Base-by-base conservation (phyloP, 1,140 invertebrate genomes). In the Mylabris phalerata region DNA sequence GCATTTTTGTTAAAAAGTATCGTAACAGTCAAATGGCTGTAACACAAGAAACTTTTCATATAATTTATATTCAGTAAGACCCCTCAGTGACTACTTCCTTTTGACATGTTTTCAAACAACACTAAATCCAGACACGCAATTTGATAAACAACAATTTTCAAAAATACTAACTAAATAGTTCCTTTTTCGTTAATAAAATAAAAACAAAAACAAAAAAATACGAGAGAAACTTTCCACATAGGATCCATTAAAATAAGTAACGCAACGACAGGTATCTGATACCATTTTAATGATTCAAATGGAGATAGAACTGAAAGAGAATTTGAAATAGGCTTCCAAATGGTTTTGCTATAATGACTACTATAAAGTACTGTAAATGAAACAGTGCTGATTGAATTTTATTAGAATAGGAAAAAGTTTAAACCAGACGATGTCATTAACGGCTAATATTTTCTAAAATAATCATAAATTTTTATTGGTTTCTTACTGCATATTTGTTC, bases 201-300 rank as follows among this genome's bases (percentile, higher is more conserved):
- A 32, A 32, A 32, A 32, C 4, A 5, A 32, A 32, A 32, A 32
- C 4, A 19, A 19, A 19, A 19, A 19, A 19, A 19, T 19, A 19
- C 19, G 19, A 19, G 19, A 19, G 19, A 19, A 32, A 32, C 32
- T 32, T 32, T 32, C 32, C 32, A 45, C 42, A 46, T 9, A 42
- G 44, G 32, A 52, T 52, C 44, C 50, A 52, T 52, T 43, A 52
- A 52, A 52, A 52, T 43, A 24, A 32, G 32, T 32, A 32, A 19
- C 50, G 44, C 39, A 54, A 25, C 40, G 51, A 54, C 42, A 54
- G 51, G 42, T 54, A 54, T 54, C 51, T 54, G 51, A 52, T 52
- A n/a, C 42, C 19, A 38, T 46, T 54, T 54, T 46, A 54, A 54
- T 52, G 50, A 43, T 43, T 27, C 39, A 52, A 52, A 52, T 54